Evolutionary conservation across 2,888 invertebrate genomes (phyloP).

Genomic region (Eupeodes latifasciatus): DNA sequence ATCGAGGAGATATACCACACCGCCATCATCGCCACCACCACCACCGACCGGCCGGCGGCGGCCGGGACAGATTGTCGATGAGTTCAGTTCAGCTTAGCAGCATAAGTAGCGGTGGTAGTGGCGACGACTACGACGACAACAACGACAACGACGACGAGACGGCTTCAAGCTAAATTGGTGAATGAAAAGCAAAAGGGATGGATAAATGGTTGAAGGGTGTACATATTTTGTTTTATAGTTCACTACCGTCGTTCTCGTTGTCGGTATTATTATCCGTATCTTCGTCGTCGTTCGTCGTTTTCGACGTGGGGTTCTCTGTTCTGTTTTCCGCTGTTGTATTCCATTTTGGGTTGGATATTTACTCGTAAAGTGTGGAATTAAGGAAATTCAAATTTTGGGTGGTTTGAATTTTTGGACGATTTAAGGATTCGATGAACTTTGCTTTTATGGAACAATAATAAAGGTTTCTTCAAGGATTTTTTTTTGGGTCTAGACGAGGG

Average conservation of each 20-base stretch:
- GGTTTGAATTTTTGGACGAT: neutral
- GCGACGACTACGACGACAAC: neutral
- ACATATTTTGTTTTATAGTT: neutral
- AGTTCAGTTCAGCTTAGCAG: neutral
- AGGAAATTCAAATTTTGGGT: slow-evolving; percentile 1
- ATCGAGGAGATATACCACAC: slow-evolving; percentile 50
- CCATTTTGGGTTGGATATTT: neutral
- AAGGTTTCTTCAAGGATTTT: neutral
- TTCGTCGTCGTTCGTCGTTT: neutral
- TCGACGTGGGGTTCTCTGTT: slow-evolving; percentile 6
- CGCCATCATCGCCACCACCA: neutral
- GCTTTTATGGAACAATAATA: neutral
- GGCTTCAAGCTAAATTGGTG: slow-evolving; percentile 43
- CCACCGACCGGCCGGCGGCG: neutral
- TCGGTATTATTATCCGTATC: neutral
- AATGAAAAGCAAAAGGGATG: slow-evolving; percentile 47
- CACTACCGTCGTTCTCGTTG: neutral
- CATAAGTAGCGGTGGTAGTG: neutral
- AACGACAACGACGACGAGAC: neutral
- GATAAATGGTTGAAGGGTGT: slow-evolving; percentile 40
- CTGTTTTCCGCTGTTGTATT: neutral
- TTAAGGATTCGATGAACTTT: slow-evolving; percentile 29
- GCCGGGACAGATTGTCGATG: slow-evolving; percentile 54
- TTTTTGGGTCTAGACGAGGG: too few species aligned
- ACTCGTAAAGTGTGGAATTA: slow-evolving; percentile 1